Evolutionary conservation across 2,888 invertebrate species (phyloP).

Genomic region (Apoderus coryli): DNA sequence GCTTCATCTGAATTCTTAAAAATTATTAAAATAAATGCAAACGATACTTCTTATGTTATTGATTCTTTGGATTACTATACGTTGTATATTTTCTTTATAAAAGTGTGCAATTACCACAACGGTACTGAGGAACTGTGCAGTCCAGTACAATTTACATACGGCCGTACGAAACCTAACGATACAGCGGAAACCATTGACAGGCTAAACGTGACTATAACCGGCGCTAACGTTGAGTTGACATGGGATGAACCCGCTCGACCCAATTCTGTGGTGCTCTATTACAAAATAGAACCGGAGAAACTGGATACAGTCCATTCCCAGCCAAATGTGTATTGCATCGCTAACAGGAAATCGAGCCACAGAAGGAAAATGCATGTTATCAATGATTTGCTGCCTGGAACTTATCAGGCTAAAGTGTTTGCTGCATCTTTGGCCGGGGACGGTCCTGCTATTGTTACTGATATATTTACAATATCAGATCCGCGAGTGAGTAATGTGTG

Average conservation of each 20-base stretch:
- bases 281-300: constrained; percentile 40
- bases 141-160: constrained; percentile 30
- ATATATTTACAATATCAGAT: constrained; percentile 18
- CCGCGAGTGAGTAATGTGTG: constrained; percentile 10
- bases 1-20: too few relatives aligned
- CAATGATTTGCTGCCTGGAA: constrained; percentile 36
- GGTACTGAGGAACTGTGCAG: constrained; percentile 36
- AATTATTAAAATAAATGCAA: constrained; percentile 12
- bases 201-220: constrained; percentile 16
- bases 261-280: constrained; percentile 50
- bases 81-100: constrained; percentile 42
- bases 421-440: constrained; percentile 45
- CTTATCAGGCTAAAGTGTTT: constrained; percentile 30
- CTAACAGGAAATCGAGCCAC: constrained; percentile 17
- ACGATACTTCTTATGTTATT: constrained; percentile 20
- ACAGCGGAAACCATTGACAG: constrained; percentile 32
- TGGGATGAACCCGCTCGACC: constrained; percentile 49
- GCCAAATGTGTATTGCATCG: constrained; percentile 36
- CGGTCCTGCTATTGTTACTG: constrained; percentile 28
- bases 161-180: constrained; percentile 34
- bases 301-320: constrained; percentile 28
- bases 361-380: constrained; percentile 7
- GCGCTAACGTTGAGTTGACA: constrained; percentile 22
- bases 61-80: constrained; percentile 40
- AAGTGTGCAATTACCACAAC: constrained; percentile 45